Evolutionary conservation across 2,797 vertebrate genomes (phyloP), one percentile per base, ranked within the genome.

Genomic region (Rhinella marina): DNA sequence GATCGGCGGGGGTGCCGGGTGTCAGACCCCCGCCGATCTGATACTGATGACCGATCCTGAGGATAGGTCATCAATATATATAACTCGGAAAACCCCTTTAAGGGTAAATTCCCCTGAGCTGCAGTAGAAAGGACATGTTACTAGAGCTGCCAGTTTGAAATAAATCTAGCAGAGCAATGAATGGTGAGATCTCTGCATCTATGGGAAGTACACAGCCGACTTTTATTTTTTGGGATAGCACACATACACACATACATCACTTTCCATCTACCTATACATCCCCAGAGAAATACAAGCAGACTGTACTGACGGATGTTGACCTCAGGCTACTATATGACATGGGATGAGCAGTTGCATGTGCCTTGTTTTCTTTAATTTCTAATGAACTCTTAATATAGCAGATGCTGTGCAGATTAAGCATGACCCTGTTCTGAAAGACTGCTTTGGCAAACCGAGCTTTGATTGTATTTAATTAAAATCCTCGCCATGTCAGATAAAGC

Each of bases 401-500:
- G 85, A 86, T 72, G 72, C 54, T 88, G 76, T 10, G 29, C 23
- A 82, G 85, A 82, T 72, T 82, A 81, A 29, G 32, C 0, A 52
- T 0, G 3, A 75, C 48, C 82, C 66, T 66, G 68, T 86, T 89
- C 64, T 72, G 41, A 29, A 87, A 87, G 82, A 91, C 73, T 61
- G 87, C 68, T 87, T 84, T 85, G 68, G 2, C 68, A 88, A 81
- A 29, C 66, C 82, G 78, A 70, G 59, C 21, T 75, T 66, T 66
- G 62, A 88, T 62, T 8, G 1, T 83, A 88, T 80, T 70, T 89
- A 82, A 77, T 57, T 88, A 62, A 87, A 91, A 86, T n/a, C 79
- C 32, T 48, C 57, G 9, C 29, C 82, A 56, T 86, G 52, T 79
- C 56, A 86, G 79, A 16, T 48, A 29, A 59, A 1, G 48, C 41